phyloP scores from a whole-genome alignment of 2,888 invertebrate genomes.

The Crematogaster levior region DNA sequence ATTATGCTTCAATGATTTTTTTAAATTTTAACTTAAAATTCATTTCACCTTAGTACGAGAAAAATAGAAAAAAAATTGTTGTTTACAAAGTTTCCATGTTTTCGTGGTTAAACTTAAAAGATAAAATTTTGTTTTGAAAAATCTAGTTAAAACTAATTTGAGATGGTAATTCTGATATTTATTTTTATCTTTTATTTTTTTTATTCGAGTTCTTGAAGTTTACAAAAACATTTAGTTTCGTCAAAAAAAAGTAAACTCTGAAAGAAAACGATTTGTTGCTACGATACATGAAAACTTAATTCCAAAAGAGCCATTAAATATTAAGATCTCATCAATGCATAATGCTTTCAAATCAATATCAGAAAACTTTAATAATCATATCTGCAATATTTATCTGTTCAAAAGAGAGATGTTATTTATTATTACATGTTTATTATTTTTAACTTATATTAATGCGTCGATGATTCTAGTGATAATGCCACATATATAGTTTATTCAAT shows the following conservation, averaged over 20 bases:
- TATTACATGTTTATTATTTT: background rate
- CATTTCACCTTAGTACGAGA: background rate
- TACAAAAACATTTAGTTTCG: background rate
- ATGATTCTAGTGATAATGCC: background rate
- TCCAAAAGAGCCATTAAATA: background rate
- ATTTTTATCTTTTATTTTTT: no score
- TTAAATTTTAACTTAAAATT: background rate
- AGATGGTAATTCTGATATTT: background rate
- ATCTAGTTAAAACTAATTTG: background rate
- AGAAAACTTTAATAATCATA: background rate
- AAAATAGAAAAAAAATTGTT: background rate
- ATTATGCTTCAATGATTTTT: background rate
- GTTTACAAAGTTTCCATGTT: background rate
- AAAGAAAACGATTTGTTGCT: background rate
- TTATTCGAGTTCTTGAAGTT: background rate
- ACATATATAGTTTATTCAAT: background rate
- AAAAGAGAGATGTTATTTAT: background rate
- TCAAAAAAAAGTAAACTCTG: background rate
- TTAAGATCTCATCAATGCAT: background rate
- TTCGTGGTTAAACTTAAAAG: background rate
- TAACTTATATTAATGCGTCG: background rate
- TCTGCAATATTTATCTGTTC: background rate
- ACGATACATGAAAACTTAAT: background rate
- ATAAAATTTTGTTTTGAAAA: background rate
- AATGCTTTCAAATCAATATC: background rate